Base-by-base conservation (phyloP, 1,140 invertebrate species). In the Leptonema lineaticorne region DNA sequence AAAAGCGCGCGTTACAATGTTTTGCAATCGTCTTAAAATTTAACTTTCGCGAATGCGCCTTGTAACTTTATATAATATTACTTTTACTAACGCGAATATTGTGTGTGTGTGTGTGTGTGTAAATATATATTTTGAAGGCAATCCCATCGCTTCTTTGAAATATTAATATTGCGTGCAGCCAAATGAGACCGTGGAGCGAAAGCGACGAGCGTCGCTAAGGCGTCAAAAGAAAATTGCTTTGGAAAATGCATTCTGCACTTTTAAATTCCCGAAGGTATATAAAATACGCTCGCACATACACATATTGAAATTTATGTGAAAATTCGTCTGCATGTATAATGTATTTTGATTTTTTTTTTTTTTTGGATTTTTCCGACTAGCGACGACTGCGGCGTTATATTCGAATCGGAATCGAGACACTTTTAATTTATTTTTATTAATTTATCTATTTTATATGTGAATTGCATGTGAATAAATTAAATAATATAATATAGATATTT, bases 141-240 rank as follows among this genome's bases (percentile, higher is more conserved):
- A 53, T 53, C 50, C 50, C 50, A 26, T 53, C 46, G 20, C 46
- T 20, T 48, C 9, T 22, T 24, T 53, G 50, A 53, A 53, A 53
- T 53, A 53, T 53, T 53, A 53, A 53, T 53, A 53, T 53, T 53
- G 50, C 50, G 50, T 53, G 50, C 50, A 24, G 50, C 50, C 50
- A 53, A 53, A 53, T 53, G 50, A 53, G 50, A 53, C 50, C 50
- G 50, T 53, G 22, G 50, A 18, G 18, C 20, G 18, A 22, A 24
- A 18, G n/a, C n/a, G 46, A 53, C 50, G 24, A 18, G 46, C 37
- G 37, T 11, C 16, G 46, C 20, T 7, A 22, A 22, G 46, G 20
- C 50, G 22, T 53, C 50, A 53, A 53, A 53, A 53, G 50, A 53
- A 53, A 53, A 53, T 53, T 53, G 50, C 50, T 53, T 53, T 26